phyloP scores from a whole-genome alignment of 2,888 invertebrate species.

The Philereme vetulata region DNA sequence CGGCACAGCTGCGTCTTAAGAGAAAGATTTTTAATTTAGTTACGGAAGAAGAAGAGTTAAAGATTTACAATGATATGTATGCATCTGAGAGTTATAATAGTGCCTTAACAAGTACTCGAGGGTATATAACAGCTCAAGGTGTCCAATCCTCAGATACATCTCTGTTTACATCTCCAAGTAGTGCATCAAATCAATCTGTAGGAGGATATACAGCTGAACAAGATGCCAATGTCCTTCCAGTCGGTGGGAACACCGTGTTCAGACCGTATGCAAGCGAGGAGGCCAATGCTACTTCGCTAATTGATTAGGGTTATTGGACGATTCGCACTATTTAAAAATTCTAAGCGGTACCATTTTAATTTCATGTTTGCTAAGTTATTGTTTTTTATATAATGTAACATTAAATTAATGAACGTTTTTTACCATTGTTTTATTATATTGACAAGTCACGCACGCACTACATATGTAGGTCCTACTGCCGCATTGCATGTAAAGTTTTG shows the following conservation, averaged over 20 bases:
- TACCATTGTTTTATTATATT: too few species aligned
- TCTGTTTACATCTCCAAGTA: conserved; percentile 18
- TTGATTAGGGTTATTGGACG: too few species aligned
- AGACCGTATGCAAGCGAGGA: too few species aligned
- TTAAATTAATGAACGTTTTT: conserved; percentile 24
- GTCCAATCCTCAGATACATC: conserved; percentile 18
- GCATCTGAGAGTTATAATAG: conserved; percentile 27
- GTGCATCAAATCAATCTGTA: too few species aligned
- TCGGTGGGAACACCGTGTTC: too few species aligned
- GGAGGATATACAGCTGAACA: too few species aligned
- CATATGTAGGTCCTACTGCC: too few species aligned
- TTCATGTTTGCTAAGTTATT: conserved; percentile 16
- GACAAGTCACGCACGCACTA: too few species aligned
- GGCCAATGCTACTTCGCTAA: too few species aligned
- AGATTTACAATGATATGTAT: conserved; percentile 27
- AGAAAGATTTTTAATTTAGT: conserved; percentile 28
- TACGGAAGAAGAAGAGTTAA: conserved; percentile 26
- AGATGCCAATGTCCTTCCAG: too few species aligned
- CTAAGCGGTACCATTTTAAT: conserved; percentile 17
- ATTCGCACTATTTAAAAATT: conserved; percentile 15
- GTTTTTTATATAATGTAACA: conserved; percentile 22
- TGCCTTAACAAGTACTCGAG: conserved; percentile 27
- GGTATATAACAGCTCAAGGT: conserved; percentile 28
- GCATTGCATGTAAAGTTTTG: too few species aligned
- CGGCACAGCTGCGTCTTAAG: conserved; percentile 21